These are phyloP conservation scores for Catagonus wagneri DNA, from an alignment of 2,113 vertebrate species.

Conservation along the genomic window DNA sequence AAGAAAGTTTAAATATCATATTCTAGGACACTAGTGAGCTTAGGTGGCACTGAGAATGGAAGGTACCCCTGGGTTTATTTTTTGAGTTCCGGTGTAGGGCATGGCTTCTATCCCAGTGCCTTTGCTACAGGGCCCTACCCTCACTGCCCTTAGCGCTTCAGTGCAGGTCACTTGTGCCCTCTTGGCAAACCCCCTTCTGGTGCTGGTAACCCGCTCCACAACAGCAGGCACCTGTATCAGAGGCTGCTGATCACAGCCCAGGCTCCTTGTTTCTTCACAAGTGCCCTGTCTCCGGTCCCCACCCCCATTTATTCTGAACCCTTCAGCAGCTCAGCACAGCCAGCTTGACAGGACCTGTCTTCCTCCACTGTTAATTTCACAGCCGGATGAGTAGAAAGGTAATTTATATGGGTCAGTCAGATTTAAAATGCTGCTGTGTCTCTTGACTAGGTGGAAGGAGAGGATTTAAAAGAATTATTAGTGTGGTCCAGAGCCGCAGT, in stretches of 20 bases:
- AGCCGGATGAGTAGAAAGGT: conserved; percentile 72
- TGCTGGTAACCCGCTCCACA: background rate
- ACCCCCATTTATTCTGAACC: background rate
- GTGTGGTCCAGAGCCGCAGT: background rate
- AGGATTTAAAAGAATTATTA: conserved; percentile 77
- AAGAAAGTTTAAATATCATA: background rate
- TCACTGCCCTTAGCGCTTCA: background rate
- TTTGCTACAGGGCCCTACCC: background rate
- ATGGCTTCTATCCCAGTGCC: background rate
- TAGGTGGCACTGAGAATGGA: background rate
- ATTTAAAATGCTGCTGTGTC: conserved; percentile 71
- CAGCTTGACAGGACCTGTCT: conserved; percentile 70
- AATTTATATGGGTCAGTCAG: conserved; percentile 82
- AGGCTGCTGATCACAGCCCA: fast-evolving
- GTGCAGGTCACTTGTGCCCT: background rate
- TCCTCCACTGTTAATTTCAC: conserved; percentile 77
- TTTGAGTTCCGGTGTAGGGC: background rate
- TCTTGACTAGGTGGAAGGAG: conserved; percentile 72
- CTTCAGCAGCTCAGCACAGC: conserved; percentile 47
- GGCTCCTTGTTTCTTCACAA: background rate
- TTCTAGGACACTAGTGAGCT: background rate
- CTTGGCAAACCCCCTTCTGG: background rate
- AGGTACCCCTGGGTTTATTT: background rate
- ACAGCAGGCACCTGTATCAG: background rate
- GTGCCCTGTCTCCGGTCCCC: background rate